Evolutionary conservation across 2,888 invertebrate species (phyloP).

Genomic region (Cremastinae sp.): DNA sequence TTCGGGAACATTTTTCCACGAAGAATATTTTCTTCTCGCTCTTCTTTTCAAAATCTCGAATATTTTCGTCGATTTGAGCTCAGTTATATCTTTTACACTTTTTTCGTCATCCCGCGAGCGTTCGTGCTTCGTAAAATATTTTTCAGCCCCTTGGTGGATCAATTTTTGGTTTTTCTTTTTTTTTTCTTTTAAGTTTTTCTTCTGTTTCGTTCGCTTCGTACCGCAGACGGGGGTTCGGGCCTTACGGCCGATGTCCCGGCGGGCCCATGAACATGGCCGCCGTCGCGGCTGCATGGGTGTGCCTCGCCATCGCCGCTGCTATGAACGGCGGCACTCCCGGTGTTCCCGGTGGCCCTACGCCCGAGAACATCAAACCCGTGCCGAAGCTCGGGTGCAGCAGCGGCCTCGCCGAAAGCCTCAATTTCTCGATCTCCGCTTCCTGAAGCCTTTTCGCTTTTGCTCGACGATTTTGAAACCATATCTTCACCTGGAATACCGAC

Average conservation of each 20-base stretch:
- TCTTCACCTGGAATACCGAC: slow-evolving; percentile 85
- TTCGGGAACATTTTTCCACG: slow-evolving; percentile 37
- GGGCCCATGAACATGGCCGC: slow-evolving; percentile 80
- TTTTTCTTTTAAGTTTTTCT: slow-evolving; percentile 17
- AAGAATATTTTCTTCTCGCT: background rate
- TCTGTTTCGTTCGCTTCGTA: slow-evolving; percentile 23
- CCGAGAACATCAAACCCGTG: slow-evolving; percentile 82
- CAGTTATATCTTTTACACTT: background rate
- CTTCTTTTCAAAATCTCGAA: too few relatives aligned
- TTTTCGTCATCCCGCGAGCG: slow-evolving; percentile 5
- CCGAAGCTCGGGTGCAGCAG: slow-evolving; percentile 88
- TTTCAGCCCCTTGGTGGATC: slow-evolving; percentile 2
- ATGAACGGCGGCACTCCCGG: slow-evolving; percentile 84
- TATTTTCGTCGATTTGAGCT: slow-evolving; percentile 4
- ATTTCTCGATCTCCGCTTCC: slow-evolving; percentile 96
- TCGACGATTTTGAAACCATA: slow-evolving; percentile 89
- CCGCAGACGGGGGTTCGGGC: slow-evolving; percentile 6
- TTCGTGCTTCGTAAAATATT: background rate
- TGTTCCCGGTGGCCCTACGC: slow-evolving; percentile 83
- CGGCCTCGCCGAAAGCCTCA: slow-evolving; percentile 91
- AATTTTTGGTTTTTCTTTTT: slow-evolving; percentile 4
- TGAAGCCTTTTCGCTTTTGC: slow-evolving; percentile 98
- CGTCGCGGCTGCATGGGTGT: slow-evolving; percentile 82
- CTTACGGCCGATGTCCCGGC: slow-evolving; percentile 78
- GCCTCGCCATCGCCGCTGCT: slow-evolving; percentile 83